These are phyloP conservation scores for Branchipolynoe longqiensis DNA, from an alignment of 2,888 invertebrate species.

Conservation along the genomic window DNA sequence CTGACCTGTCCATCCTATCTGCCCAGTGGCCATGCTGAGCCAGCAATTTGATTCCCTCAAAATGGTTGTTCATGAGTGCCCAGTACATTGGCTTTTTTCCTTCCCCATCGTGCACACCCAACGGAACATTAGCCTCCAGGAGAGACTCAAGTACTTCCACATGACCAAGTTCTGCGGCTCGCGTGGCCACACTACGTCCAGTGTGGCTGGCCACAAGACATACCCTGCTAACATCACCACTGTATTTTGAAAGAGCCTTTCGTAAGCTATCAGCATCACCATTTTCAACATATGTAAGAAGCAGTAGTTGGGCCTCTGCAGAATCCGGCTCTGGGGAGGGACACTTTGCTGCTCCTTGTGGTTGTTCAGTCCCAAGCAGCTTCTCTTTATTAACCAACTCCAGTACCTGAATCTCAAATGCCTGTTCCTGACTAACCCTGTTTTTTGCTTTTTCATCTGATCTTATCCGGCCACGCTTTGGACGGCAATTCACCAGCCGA, in stretches of 20 bases:
- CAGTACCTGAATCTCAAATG: slow-evolving; percentile 21
- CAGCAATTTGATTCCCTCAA: slow-evolving; percentile 25
- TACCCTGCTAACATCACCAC: slow-evolving; percentile 43
- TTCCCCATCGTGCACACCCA: slow-evolving; percentile 38
- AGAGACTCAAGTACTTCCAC: slow-evolving; percentile 41
- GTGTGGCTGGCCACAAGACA: slow-evolving; percentile 44
- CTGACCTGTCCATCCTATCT: slow-evolving; percentile 43
- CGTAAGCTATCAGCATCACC: slow-evolving; percentile 41
- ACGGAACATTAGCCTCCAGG: not conserved
- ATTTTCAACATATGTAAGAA: slow-evolving; percentile 10
- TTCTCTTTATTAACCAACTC: slow-evolving; percentile 13
- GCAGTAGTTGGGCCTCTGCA: slow-evolving; percentile 31
- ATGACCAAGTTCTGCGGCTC: slow-evolving; percentile 38
- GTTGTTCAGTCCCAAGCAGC: not conserved
- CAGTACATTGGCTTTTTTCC: slow-evolving; percentile 53
- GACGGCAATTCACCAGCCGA: not conserved
- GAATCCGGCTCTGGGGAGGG: slow-evolving; percentile 52
- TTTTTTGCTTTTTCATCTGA: slow-evolving; percentile 19
- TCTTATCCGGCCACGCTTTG: slow-evolving; percentile 3
- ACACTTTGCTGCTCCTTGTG: slow-evolving; percentile 7
- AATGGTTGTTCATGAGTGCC: slow-evolving; percentile 43
- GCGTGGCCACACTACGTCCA: slow-evolving; percentile 21
- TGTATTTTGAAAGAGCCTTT: not conserved
- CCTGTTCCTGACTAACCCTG: slow-evolving; percentile 26
- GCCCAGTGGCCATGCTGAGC: slow-evolving; percentile 51